phyloP scores from a whole-genome alignment of 2,888 invertebrate genomes.

The Hedychridium roseum region DNA sequence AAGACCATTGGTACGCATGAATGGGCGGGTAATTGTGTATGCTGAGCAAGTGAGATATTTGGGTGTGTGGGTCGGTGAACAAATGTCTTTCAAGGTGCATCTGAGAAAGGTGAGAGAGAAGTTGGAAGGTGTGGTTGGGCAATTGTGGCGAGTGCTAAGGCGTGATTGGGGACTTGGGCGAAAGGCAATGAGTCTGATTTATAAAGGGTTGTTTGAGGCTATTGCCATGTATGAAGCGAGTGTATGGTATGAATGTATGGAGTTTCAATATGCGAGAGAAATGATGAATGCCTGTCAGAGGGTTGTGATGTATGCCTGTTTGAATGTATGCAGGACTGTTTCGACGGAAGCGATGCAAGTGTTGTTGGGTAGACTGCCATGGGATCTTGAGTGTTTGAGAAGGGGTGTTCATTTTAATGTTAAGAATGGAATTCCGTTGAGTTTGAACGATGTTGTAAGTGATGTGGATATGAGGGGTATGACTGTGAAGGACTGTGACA shows the following conservation, averaged over 20 bases:
- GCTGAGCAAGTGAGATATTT: too few relatives aligned
- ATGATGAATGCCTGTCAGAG: not conserved
- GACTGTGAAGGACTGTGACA: not conserved
- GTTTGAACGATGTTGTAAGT: not conserved
- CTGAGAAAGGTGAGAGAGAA: not conserved
- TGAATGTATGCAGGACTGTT: slow-evolving; percentile 2
- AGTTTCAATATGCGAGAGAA: not conserved
- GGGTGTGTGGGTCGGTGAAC: too few relatives aligned
- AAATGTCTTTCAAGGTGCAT: not conserved
- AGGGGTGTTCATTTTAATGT: not conserved
- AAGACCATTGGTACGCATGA: too few relatives aligned
- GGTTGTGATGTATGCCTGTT: not conserved
- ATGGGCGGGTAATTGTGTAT: too few relatives aligned
- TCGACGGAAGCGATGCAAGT: slow-evolving; percentile 3
- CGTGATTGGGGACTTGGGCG: not conserved
- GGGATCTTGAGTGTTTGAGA: not conserved
- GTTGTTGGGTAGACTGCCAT: not conserved
- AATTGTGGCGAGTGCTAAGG: not conserved
- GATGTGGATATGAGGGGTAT: not conserved
- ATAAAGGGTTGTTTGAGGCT: not conserved
- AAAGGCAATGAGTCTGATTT: not conserved
- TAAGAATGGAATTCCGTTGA: not conserved
- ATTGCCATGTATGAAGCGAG: not conserved
- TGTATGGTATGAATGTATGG: not conserved
- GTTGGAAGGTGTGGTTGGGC: not conserved